Conservation (phyloP, 2,888 invertebrate genomes). For the Drosophila mercatorum region DNA sequence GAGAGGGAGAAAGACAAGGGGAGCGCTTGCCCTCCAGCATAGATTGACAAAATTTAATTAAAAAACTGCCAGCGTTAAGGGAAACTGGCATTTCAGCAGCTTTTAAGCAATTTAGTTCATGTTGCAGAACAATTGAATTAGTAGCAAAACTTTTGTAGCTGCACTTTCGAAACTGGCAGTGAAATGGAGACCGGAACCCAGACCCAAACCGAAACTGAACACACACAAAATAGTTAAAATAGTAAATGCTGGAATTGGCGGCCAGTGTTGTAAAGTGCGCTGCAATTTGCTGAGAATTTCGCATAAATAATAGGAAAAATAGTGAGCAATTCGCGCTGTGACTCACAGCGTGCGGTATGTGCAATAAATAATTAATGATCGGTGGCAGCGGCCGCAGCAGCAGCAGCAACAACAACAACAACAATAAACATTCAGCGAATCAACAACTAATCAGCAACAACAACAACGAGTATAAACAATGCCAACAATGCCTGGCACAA, state of each 20-base stretch:
- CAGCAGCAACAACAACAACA: conserved; percentile 21
- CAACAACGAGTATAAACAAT: conserved; percentile 36
- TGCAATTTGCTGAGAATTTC: conserved; percentile 20
- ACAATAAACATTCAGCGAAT: conserved; percentile 41
- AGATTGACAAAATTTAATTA: conserved; percentile 59
- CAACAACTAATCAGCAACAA: conserved; percentile 27
- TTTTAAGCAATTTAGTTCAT: conserved; percentile 65
- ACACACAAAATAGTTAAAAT: conserved; percentile 4
- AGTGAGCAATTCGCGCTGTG: conserved; percentile 36
- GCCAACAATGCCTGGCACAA: conserved; percentile 44
- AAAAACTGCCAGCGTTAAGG: conserved; percentile 51
- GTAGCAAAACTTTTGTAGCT: conserved; percentile 27
- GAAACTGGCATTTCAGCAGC: conserved; percentile 45
- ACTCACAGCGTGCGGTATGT: conserved; percentile 49
- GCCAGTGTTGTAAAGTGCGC: conserved; percentile 16
- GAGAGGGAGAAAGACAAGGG: not conserved
- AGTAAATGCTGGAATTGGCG: not conserved
- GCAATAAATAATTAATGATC: conserved; percentile 74
- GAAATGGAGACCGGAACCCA: not conserved
- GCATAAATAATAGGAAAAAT: conserved; percentile 24
- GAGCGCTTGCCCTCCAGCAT: conserved; percentile 13
- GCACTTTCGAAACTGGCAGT: conserved; percentile 10
- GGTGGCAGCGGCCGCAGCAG: conserved; percentile 22
- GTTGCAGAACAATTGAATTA: conserved; percentile 63
- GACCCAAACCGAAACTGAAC: not conserved